Evolutionary conservation across 2,888 invertebrate species (phyloP).

Genomic region (Drosophila meridiana): DNA sequence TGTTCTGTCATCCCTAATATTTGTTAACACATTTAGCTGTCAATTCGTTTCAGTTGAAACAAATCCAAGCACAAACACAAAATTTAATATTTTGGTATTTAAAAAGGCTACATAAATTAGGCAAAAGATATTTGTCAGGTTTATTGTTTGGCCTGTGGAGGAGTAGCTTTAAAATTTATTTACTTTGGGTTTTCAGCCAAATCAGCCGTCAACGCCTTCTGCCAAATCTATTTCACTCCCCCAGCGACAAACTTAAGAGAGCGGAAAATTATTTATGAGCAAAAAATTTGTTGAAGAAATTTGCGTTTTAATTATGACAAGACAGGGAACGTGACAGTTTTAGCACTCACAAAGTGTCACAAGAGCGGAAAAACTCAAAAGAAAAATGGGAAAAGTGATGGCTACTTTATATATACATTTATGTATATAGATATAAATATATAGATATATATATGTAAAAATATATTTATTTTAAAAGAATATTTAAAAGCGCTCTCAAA

Average conservation of each 20-base stretch:
- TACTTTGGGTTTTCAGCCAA: conserved; percentile 58
- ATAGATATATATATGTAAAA: background rate
- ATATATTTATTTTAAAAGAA: conserved; percentile 7
- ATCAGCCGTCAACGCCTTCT: conserved; percentile 67
- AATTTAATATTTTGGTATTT: conserved; percentile 29
- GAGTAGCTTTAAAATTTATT: conserved; percentile 48
- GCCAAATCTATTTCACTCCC: conserved; percentile 67
- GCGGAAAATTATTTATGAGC: conserved; percentile 54
- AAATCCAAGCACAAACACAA: conserved; percentile 22
- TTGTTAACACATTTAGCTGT: conserved; percentile 42
- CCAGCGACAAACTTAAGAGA: conserved; percentile 21
- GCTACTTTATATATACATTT: conserved; percentile 18
- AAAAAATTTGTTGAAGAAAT: conserved; percentile 57
- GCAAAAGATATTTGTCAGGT: conserved; percentile 50
- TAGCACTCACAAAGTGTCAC: conserved; percentile 63
- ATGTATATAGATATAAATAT: conserved; percentile 3
- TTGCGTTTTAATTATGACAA: conserved; percentile 78
- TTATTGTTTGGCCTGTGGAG: conserved; percentile 14
- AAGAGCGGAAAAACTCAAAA: conserved; percentile 23
- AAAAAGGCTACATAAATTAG: conserved; percentile 63
- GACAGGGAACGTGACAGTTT: conserved; percentile 73
- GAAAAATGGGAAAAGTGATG: conserved; percentile 30
- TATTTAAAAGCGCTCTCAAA: conserved; percentile 22
- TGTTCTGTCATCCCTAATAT: background rate
- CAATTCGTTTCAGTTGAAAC: conserved; percentile 31